These are phyloP conservation scores for Australoheros scitulus DNA, from an alignment of 2,113 vertebrate species.

Conservation along the genomic window DNA sequence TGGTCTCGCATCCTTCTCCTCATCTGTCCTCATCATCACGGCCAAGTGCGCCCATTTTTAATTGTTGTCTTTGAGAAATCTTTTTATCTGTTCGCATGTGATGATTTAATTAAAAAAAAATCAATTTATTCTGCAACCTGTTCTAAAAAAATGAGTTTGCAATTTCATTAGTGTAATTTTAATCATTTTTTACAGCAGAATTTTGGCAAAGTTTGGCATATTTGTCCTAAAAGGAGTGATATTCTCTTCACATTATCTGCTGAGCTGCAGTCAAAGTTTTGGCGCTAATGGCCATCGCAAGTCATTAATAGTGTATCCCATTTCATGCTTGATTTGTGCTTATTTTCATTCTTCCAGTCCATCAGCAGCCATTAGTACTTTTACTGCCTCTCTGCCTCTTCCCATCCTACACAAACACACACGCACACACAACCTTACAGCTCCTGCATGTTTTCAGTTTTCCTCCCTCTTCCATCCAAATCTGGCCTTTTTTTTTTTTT, in stretches of 20 bases:
- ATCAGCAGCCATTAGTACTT: conserved; percentile 50
- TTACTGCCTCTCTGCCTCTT: conserved; percentile 22
- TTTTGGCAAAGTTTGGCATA: conserved; percentile 7
- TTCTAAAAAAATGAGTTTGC: conserved; percentile 6
- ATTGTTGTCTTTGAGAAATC: conserved; percentile 49
- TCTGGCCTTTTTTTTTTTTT: not conserved
- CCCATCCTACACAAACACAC: conserved; percentile 11
- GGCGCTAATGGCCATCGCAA: conserved; percentile 14
- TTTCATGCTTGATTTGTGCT: conserved; percentile 59
- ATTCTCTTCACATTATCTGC: not conserved
- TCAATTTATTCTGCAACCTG: conserved; percentile 8
- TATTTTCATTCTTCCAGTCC: conserved; percentile 44
- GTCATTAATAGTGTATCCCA: conserved; percentile 31
- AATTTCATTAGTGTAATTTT: not conserved
- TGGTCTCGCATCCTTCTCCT: conserved; percentile 41
- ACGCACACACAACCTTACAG: not conserved
- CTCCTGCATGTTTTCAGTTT: conserved; percentile 28
- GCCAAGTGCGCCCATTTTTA: conserved; percentile 58
- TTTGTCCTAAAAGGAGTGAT: not conserved
- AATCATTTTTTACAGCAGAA: not conserved
- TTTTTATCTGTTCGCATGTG: conserved; percentile 19
- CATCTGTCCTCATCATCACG: conserved; percentile 37
- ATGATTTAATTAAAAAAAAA: conserved; percentile 1
- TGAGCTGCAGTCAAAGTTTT: conserved; percentile 27
- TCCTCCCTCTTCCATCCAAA: conserved; percentile 2